Base-by-base conservation (phyloP, 2,113 vertebrate species). In the Cathartes aura region DNA sequence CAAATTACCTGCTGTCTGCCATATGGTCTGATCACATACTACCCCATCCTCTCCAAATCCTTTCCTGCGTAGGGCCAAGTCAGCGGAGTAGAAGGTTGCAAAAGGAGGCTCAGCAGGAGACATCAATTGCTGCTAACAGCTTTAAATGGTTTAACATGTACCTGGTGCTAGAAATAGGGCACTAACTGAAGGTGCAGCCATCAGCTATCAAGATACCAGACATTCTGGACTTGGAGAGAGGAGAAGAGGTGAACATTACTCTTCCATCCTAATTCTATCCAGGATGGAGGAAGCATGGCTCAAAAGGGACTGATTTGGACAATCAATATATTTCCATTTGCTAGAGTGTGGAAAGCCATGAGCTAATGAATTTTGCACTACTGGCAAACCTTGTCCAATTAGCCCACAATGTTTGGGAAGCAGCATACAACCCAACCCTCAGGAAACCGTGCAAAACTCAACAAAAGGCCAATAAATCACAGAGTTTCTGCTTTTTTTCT, bases 391-490 rank as follows among this genome's bases (percentile, higher is more conserved):
- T 27, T 26, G 19, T 22, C 62, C 48, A 66, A 53, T 45, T 21
- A 72, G 40, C 22, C 40, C 0, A 0, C 22, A 4, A 0, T 3
- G 12, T 62, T 8, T 36, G 27, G 34, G 45, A 87, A 64, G 43
- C 0, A 0, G 26, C 14, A 45, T 7, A 63, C 15, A 83, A 68
- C 18, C 12, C 19, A 47, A 16, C 2, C 6, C 29, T 38, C 12
- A 53, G 19, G 27, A 90, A 89, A 88, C 12, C 7, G 62, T 43
- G 36, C 27, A 82, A 79, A 64, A 68, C 18, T n/a, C 59, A 74
- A n/a, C 5, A 9, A 14, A 90, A 89, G 15, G 16, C 12, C 10
- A 89, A 40, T 20, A 87, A 71, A 79, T 47, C 19, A 43, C 24
- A 36, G 21, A 63, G 32, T 11, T 80, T 59, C 83, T 71, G 27